Evolutionary conservation across 2,797 vertebrate genomes (phyloP).

Genomic region (Premnoplex brunnescens): DNA sequence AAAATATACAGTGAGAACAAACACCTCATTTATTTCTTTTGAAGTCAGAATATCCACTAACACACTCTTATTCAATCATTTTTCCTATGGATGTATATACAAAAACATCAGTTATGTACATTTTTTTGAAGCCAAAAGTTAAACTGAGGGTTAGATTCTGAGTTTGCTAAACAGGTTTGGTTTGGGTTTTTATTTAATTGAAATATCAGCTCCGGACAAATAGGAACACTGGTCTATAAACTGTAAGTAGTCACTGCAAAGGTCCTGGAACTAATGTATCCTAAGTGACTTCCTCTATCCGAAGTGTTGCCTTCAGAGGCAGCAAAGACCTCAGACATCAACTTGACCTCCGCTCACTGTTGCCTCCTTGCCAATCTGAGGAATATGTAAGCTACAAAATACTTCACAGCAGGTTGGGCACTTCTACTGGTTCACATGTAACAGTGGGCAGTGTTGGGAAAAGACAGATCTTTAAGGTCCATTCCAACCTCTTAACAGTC

Average conservation of each 20-base stretch:
- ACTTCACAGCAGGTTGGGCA: background rate
- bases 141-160: background rate
- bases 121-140: background rate
- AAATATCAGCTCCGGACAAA: background rate
- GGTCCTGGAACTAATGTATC: background rate
- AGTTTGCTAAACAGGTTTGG: background rate
- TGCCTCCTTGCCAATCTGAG: background rate
- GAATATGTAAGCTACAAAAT: fast-evolving
- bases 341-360: background rate
- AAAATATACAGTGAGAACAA: background rate
- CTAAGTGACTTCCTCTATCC: fast-evolving
- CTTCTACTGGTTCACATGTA: background rate
- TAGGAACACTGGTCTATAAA: background rate
- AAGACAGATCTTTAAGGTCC: background rate
- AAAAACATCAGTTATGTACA: background rate
- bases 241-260: background rate
- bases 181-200: background rate
- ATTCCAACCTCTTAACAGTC: background rate
- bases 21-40: background rate
- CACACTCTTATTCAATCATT: background rate
- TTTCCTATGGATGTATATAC: background rate
- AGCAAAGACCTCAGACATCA: background rate
- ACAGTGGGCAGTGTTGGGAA: fast-evolving
- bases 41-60: background rate
- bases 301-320: background rate